Evolutionary conservation across 2,113 vertebrate species (phyloP), one percentile per base, ranked within the genome.

Genomic region (Micromys minutus): DNA sequence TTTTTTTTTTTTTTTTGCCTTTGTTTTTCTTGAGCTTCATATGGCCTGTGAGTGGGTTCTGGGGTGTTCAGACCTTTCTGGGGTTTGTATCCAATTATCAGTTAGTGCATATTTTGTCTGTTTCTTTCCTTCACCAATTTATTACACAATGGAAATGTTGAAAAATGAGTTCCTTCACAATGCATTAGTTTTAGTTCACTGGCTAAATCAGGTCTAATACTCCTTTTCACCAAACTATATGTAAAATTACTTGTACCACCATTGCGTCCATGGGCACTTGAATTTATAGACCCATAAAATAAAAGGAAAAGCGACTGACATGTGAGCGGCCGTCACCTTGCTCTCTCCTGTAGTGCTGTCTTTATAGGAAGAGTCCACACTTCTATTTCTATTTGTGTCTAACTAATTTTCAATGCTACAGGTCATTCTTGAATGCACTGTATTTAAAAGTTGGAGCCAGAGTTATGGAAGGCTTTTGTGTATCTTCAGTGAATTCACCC

Each of bases 131-230:
- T 65, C 3, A n/a, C 29, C 42, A 31, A 92, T 94, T 94, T 87
- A 11, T 4, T 5, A 65, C 22, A 61, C 15, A 57, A 6, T 52
- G 26, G 63, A 34, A 87, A 55, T 4, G 17, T 19, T 92, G 47
- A 29, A 94, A 50, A 67, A 55, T 52, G 85, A 84, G 10, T 67
- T 47, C 11, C 36, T 52, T 74, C 13, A 74, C 74, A 83, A 45
- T n/a, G 5, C 31, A 80, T 94, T 94, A 95, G 75, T 79, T 59
- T 87, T 72, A 96, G 22, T 22, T 86, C 59, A 77, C 61, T 55
- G 42, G 36, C 24, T 84, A 87, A 87, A 57, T 89, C 81, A 80
- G n/a, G 84, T 50, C 63, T 75, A 79, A 88, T 42, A 16, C 8
- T 19, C 16, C 57, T 22, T 75, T 87, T 69, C 21, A 57, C 19